A percentile compares a stretch with the other conserved stretches of the same genome.
Conservation (phyloP, 2,888 invertebrate species). For the Sarcophaga caerulescens region DNA sequence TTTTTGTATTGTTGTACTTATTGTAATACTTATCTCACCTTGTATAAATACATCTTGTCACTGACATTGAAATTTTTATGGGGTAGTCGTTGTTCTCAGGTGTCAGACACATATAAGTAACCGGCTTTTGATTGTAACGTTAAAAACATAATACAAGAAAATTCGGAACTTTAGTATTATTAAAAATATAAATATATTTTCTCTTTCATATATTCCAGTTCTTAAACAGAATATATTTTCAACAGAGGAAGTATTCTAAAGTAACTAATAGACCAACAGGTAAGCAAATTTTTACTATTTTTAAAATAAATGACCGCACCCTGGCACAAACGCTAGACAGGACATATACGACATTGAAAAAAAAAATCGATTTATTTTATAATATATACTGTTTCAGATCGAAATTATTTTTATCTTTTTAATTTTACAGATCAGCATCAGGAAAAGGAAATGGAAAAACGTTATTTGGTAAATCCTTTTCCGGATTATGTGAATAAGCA, state of each 20-base stretch:
- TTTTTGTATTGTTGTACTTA: too few species aligned
- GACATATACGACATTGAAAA: slow-evolving; percentile 49
- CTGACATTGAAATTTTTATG: slow-evolving; percentile 41
- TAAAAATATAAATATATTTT: slow-evolving; percentile 19
- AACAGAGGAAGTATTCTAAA: background rate
- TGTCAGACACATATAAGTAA: slow-evolving; percentile 43
- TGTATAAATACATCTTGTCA: too few species aligned
- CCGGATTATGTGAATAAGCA: slow-evolving; percentile 75
- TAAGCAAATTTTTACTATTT: background rate
- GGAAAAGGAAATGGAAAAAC: slow-evolving; percentile 75
- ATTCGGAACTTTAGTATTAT: background rate
- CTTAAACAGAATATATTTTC: background rate
- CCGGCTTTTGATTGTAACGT: slow-evolving; percentile 41
- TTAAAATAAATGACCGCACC: slow-evolving; percentile 57
- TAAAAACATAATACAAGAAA: slow-evolving; percentile 6
- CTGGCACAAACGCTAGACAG: slow-evolving; percentile 50
- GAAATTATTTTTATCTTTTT: background rate
- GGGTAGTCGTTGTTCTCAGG: slow-evolving; percentile 39
- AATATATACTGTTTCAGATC: background rate
- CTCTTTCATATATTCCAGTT: slow-evolving; percentile 31
- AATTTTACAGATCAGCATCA: slow-evolving; percentile 5
- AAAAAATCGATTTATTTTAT: slow-evolving; percentile 53
- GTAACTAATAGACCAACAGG: slow-evolving; percentile 13
- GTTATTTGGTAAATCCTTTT: slow-evolving; percentile 79
- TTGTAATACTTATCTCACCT: too few species aligned